Conservation (phyloP, 2,888 invertebrate species). For the Yponomeuta malinellus region DNA sequence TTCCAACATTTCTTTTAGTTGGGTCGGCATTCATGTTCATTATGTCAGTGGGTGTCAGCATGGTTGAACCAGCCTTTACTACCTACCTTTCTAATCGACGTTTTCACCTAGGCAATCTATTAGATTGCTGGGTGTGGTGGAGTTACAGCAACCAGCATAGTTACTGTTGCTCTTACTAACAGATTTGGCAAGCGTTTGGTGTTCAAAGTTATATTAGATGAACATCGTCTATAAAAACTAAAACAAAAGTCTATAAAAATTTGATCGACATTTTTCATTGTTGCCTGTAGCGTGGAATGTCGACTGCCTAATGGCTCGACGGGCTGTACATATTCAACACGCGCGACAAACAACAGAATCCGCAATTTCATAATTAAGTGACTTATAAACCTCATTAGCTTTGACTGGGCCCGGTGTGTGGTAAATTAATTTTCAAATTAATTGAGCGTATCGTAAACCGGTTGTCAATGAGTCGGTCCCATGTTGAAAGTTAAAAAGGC, state of each 20-base stretch:
- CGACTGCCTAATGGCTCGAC: background rate
- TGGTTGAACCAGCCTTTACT: background rate
- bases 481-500: conserved; percentile 48
- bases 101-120: conserved; percentile 9
- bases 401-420: conserved; percentile 34
- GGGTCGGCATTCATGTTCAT: background rate
- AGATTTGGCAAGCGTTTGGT: background rate
- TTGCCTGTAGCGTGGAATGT: background rate
- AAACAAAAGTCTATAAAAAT: too few species aligned
- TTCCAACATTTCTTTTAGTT: background rate
- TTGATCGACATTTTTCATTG: too few species aligned
- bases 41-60: conserved; percentile 3
- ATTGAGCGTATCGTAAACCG: conserved; percentile 61
- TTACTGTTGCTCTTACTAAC: background rate
- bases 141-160: background rate
- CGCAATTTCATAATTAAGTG: conserved; percentile 44
- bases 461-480: conserved; percentile 50
- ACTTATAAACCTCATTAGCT: conserved; percentile 51
- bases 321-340: background rate
- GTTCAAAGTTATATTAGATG: background rate
- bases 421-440: conserved; percentile 64
- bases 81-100: conserved; percentile 7
- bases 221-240: too few species aligned
- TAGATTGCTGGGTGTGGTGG: background rate
- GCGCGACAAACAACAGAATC: background rate